These are phyloP conservation scores for Pithecia hirsuta DNA, from an alignment of 2,797 vertebrate genomes.

Conservation along the genomic window DNA sequence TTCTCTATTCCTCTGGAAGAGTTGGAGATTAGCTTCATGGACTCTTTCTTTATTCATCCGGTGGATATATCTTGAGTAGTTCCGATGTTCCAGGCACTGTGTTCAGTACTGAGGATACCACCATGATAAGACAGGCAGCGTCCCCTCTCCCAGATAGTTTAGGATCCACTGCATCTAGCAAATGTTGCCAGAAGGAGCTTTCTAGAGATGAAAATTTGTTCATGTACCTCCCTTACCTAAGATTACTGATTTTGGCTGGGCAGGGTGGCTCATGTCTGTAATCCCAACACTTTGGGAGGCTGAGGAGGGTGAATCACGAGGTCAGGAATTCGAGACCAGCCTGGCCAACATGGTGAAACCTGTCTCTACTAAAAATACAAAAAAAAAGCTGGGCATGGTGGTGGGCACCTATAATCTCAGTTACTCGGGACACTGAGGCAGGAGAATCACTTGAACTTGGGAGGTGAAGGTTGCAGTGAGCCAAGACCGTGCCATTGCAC, in stretches of 20 bases:
- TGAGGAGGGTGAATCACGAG: too few relatives aligned
- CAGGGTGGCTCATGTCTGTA: too few relatives aligned
- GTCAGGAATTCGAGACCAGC: too few relatives aligned
- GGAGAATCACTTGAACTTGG: too few relatives aligned
- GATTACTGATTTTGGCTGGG: background rate
- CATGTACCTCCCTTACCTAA: conserved; percentile 10
- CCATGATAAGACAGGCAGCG: background rate
- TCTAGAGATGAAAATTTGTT: background rate
- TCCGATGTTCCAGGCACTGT: background rate
- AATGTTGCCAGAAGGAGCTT: background rate
- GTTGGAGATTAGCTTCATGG: background rate
- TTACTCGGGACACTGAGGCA: too few relatives aligned
- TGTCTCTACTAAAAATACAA: too few relatives aligned
- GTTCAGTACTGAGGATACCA: background rate
- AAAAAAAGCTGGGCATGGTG: too few relatives aligned
- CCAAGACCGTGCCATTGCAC: too few relatives aligned
- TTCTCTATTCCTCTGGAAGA: background rate
- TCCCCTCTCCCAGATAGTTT: background rate
- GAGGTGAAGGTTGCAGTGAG: too few relatives aligned
- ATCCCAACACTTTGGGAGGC: too few relatives aligned
- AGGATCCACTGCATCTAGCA: background rate
- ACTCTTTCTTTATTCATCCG: background rate
- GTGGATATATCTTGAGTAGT: background rate
- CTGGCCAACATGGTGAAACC: too few relatives aligned
- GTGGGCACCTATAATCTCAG: too few relatives aligned